Evolutionary conservation across 2,888 invertebrate genomes (phyloP), one percentile per base, ranked within the genome.

Genomic region (Poecilus cupreus): DNA sequence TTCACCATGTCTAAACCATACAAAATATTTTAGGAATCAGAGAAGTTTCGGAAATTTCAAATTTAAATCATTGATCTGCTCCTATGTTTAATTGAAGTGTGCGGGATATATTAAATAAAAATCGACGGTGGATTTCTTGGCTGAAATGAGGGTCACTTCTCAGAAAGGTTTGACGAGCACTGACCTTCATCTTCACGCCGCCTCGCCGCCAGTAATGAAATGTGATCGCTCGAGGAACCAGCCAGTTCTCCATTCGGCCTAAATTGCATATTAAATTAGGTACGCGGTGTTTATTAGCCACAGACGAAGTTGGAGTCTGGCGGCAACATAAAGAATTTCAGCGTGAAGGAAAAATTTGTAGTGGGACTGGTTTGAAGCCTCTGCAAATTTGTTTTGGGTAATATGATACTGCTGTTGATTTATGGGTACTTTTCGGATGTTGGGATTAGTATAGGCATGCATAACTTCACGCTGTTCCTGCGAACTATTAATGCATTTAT

Each of bases 231-330:
- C 37, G 20, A 57, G 79, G 51, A 79, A 79, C 79, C 79, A 79
- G 79, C 79, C 79, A 79, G 79, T 79, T 79, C 24, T 79, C 46
- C 51, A 32, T 79, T 57, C 32, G 54, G 79, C 70, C 70, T 51
- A 79, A 79, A 79, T 79, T 79, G 79, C 79, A 79, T 79, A 79
- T 79, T 79, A 79, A 79, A 79, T 79, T 79, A 79, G 79, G 79
- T 70, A 70, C 79, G 51, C 70, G 79, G 78, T 64, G 37, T 78
- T 78, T 78, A 26, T 68, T 22, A 64, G 37, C 49, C 16, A 20
- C 57, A 39, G 13, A 57, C 60, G 49, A 24, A 24, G 10, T 54
- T 13, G 54, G 54, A 3, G 11, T 18, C 39, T 20, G 26, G 70
- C 70, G 70, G 70, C 70, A 22, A 37, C 39, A 20, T 20, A 70